Evolutionary conservation across 2,888 invertebrate genomes (phyloP), one percentile per base, ranked within the genome.

Genomic region (Hydrotaea cyrtoneurina): DNA sequence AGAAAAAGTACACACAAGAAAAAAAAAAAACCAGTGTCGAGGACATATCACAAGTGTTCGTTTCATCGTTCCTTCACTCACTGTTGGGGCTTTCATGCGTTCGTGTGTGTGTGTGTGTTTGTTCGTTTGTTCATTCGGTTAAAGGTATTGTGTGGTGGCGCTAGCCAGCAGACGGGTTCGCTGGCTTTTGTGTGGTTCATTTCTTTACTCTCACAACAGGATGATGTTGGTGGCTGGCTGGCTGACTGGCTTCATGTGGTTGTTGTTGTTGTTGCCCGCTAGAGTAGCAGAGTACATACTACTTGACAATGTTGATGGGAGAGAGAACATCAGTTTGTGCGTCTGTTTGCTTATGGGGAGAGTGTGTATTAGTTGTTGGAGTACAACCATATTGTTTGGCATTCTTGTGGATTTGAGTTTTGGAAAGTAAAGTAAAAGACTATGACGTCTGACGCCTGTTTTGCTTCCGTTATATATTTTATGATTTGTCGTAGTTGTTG

Each of bases 391-490:
- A 26, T 59, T 23, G 59, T 59, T 59, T 26, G 26, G 26, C 59
- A 59, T 59, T 23, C 26, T 23, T 26, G 59, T 23, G 26, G 26
- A 59, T 59, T 57, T 19, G 23, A 11, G 23, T 7, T 8, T 26
- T 59, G 3, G 39, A 11, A 39, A 39, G 39, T 39, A 39, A n/a
- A n/a, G 31, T 7, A 2, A 26, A 26, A 13, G 59, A 21, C 21
- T 3, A 26, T 7, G 59, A 69, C 57, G 31, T 7, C 19, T 23
- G 76, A 2, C n/a, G 50, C 15, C 83, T 83, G 19, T 8, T 80
- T 72, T 75, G 84, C 84, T 84, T 84, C 84, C 84, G 81, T 78
- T 81, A 81, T 81, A 75, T 13, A 26, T 59, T 84, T 80, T 83
- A 78, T 78, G 50, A 74, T 23, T 71, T 50, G 19, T 59, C 39